A percentile compares a stretch with the other conserved stretches of the same genome.
phyloP scores from a whole-genome alignment of 2,888 invertebrate genomes.

The Callyntrura sp. region DNA sequence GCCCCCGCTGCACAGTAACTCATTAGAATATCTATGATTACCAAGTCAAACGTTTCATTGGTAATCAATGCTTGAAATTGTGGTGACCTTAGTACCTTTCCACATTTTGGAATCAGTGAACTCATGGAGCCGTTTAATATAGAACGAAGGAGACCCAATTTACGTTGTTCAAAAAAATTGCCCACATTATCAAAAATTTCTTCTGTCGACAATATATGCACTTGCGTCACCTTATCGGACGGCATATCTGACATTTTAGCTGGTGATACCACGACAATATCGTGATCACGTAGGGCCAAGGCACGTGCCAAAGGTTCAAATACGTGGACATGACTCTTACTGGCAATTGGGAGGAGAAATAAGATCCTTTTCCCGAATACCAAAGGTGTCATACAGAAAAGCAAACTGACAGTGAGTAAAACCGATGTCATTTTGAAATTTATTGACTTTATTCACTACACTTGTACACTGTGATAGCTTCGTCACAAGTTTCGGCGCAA shows the following conservation, averaged over 20 bases:
- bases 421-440: too few relatives aligned
- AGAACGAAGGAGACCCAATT: neutral
- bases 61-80: slow-evolving; percentile 48
- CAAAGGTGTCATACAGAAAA: too few relatives aligned
- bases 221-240: slow-evolving; percentile 83
- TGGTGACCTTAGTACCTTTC: neutral
- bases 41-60: slow-evolving; percentile 83
- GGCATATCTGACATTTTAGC: slow-evolving; percentile 85
- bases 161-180: slow-evolving; percentile 50
- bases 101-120: neutral
- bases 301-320: slow-evolving; percentile 86
- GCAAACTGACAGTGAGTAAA: too few relatives aligned
- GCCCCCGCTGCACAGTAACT: slow-evolving; percentile 84
- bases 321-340: slow-evolving; percentile 76
- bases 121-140: neutral
- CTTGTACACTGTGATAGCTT: too few relatives aligned
- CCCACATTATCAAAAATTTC: too few relatives aligned
- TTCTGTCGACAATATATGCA: slow-evolving; percentile 14
- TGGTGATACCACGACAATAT: slow-evolving; percentile 87
- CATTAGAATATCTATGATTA: slow-evolving; percentile 84
- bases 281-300: slow-evolving; percentile 86
- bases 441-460: too few relatives aligned
- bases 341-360: slow-evolving; percentile 80
- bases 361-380: slow-evolving; percentile 71
- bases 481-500: too few relatives aligned